A percentile compares a stretch with the other conserved stretches of the same genome.
phyloP scores from a whole-genome alignment of 2,888 invertebrate genomes.

The Agonopterix heracliana region DNA sequence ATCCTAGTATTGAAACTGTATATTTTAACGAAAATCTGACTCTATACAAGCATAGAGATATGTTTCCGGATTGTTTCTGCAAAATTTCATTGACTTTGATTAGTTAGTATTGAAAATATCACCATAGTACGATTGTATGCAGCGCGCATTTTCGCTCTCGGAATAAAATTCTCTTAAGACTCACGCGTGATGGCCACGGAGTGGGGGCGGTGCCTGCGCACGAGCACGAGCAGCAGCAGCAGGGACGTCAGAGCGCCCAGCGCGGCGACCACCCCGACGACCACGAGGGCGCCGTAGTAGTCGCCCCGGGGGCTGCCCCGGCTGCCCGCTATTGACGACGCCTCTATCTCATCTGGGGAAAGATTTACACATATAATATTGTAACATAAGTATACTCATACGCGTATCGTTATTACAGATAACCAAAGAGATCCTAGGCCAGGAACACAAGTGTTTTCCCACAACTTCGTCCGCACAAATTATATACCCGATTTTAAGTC shows the following conservation, averaged over 20 bases:
- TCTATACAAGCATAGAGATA: too few relatives aligned
- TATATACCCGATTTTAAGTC: too few relatives aligned
- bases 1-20: too few relatives aligned
- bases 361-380: neutral
- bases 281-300: conserved; percentile 92
- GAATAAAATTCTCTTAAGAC: too few relatives aligned
- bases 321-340: conserved; percentile 66
- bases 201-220: conserved; percentile 79
- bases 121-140: too few relatives aligned
- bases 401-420: conserved; percentile 16
- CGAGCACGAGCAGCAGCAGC: conserved; percentile 85
- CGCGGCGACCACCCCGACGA: conserved; percentile 91
- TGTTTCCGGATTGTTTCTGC: too few relatives aligned
- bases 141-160: too few relatives aligned
- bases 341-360: conserved; percentile 56
- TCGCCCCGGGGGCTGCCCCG: conserved; percentile 72
- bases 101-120: too few relatives aligned
- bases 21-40: too few relatives aligned
- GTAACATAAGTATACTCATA: neutral
- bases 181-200: conserved; percentile 67
- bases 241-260: conserved; percentile 89
- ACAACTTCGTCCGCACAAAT: too few relatives aligned
- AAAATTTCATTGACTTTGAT: too few relatives aligned
- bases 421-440: neutral
- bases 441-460: too few relatives aligned